Base-by-base conservation (phyloP, 37 sponge, comb jelly and placozoan species). In the Lycopodina hypogea region DNA sequence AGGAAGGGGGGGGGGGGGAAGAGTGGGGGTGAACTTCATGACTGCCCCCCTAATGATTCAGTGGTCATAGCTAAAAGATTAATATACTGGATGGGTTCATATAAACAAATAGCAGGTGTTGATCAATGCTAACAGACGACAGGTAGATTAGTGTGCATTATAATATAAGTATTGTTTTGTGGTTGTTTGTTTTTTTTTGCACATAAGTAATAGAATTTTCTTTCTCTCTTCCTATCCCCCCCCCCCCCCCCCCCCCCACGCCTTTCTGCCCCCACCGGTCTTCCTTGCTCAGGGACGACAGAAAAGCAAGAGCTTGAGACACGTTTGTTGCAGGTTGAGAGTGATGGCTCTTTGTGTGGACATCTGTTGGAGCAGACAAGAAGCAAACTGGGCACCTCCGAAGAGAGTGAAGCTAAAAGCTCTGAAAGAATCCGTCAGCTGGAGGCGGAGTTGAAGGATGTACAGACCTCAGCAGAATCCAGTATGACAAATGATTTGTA, bases 401-500 rank as follows among this genome's bases (percentile, higher is more conserved):
- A 67, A 39, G 68, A 56, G 42, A 55, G 40, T 37, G 51, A 35
- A 29, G 55, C 17, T 0, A 41, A 14, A 18, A 62, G 70, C 0
- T 30, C 42, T 19, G 57, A 66, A 48, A 67, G 52, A 55, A 56
- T 56, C 24, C 68, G 30, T 68, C 33, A 79, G 57, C 50, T 79
- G 58, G 80, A 75, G 67, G 34, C 37, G 28, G 59, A 64, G 32
- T 37, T 72, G 68, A 32, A 61, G 23, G 69, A n/a, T 3, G 26
- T 60, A 9, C 71, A 61, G 63, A 64, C 52, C 26, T 37, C 71
- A 2, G 24, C 72, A 59, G 72, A 83, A 41, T 15, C 82, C 2
- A 40, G 82, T 81, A 66, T 29, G 62, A 17, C 15, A 12, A 1
- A 55, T n/a, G n/a, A n/a, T n/a, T 28, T 28, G 24, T 60, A 15